A percentile compares a stretch with the other conserved stretches of the same genome.
These are phyloP conservation scores for Poeciliopsis turrubarensis DNA, from an alignment of 2,113 vertebrate species.

Conservation along the genomic window DNA sequence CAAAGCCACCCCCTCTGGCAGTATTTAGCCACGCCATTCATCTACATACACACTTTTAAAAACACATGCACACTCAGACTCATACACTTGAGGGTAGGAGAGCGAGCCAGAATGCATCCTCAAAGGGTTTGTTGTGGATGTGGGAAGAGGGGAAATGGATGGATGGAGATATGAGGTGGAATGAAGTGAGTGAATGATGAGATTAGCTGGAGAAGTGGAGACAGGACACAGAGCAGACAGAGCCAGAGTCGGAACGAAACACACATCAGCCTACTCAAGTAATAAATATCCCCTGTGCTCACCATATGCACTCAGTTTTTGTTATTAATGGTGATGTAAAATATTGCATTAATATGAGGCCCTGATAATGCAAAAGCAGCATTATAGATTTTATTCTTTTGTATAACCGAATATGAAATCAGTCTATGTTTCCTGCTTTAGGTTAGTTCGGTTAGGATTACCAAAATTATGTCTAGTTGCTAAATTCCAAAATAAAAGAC, in stretches of 20 bases:
- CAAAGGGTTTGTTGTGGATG: slow-evolving; percentile 32
- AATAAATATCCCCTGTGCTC: not conserved
- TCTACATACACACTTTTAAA: slow-evolving; percentile 32
- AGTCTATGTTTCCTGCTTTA: too few relatives aligned
- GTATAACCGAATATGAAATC: too few relatives aligned
- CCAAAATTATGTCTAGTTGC: too few relatives aligned
- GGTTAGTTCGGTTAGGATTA: too few relatives aligned
- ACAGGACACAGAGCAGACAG: slow-evolving; percentile 26
- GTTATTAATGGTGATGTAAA: not conserved
- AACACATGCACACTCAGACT: slow-evolving; percentile 9
- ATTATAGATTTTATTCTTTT: not conserved
- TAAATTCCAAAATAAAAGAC: too few relatives aligned
- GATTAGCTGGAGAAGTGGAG: slow-evolving; percentile 43
- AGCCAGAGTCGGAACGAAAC: slow-evolving; percentile 10
- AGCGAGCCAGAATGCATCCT: slow-evolving; percentile 44
- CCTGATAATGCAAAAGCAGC: not conserved
- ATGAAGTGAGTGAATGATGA: slow-evolving; percentile 57
- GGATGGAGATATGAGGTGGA: slow-evolving; percentile 44
- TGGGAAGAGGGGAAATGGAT: slow-evolving; percentile 30
- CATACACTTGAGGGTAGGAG: slow-evolving; percentile 26
- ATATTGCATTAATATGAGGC: not conserved
- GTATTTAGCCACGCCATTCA: slow-evolving; percentile 62
- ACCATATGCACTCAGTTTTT: not conserved
- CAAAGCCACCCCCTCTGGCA: slow-evolving; percentile 72
- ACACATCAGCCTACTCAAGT: slow-evolving; percentile 12